Evolutionary conservation across 2,888 invertebrate species (phyloP), one percentile per base, ranked within the genome.

Genomic region (Chesias legatella): DNA sequence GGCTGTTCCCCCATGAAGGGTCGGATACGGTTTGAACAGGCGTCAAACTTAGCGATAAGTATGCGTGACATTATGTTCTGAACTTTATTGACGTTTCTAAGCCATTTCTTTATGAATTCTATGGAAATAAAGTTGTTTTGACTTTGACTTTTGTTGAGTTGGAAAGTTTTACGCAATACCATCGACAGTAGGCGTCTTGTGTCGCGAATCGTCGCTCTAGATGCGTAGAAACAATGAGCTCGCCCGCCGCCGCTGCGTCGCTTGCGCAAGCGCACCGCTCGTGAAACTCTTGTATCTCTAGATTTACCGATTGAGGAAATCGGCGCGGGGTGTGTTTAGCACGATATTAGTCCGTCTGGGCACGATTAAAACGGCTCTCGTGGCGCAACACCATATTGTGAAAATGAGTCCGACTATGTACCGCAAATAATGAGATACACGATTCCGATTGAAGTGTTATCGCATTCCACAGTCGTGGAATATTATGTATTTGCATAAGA

Each of bases 141-240:
- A n/a, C n/a, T n/a, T n/a, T n/a, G n/a, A n/a, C 60, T 60, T 63
- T 58, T 51, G 51, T 58, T 51, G 51, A 29, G 39, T 53, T 60
- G 52, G 42, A 48, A 52, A 45, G 44, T 58, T 53, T 73, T 73
- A 64, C 68, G 65, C 62, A 73, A 76, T 46, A 30, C 36, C 45
- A 23, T 8, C 33, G 36, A 25, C 38, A 54, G 67, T 69, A 66
- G 70, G 67, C 63, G 68, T 65, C 59, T 42, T 47, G 57, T 61
- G 58, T 65, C 67, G 75, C 67, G 72, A 68, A 71, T 72, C 67
- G 62, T 63, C 67, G 73, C 63, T 73, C 74, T 71, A 76, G 70
- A 77, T 76, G 76, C 66, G 62, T 68, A 58, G 64, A 73, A 73
- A 78, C 78, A 78, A 77, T 72, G 65, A 62, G 58, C 52, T 64